A percentile compares a stretch with the other conserved stretches of the same genome.
Evolutionary conservation across 2,113 vertebrate species (phyloP).

Genomic region (Nesogale talazaci): DNA sequence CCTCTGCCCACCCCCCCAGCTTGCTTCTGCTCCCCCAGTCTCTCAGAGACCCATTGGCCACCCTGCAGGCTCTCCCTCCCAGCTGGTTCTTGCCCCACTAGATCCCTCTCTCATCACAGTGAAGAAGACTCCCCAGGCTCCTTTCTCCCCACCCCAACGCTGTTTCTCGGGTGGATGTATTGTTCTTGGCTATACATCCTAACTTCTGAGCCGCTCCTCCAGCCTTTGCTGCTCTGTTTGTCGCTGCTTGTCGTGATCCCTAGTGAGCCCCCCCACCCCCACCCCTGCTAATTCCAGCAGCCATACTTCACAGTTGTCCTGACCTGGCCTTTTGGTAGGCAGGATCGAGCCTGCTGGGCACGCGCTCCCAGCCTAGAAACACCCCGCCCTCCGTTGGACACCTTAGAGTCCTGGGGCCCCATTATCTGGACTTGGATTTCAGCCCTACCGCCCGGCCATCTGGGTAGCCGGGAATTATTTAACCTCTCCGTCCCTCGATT

Average conservation of each 20-base stretch:
- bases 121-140: not conserved
- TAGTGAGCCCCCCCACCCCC: conserved; percentile 27
- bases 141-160: too few species aligned
- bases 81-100: not conserved
- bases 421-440: not conserved
- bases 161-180: not conserved
- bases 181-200: not conserved
- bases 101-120: too few species aligned
- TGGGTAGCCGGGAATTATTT: not conserved
- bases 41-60: not conserved
- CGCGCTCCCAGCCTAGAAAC: not conserved
- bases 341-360: not conserved
- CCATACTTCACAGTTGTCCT: not conserved
- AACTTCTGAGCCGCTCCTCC: not conserved
- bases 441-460: not conserved
- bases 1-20: too few species aligned
- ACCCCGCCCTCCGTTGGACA: not conserved
- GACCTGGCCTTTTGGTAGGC: not conserved
- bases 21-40: not conserved
- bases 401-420: not conserved
- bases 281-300: conserved; percentile 15
- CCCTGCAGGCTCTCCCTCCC: not conserved
- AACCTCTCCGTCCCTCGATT: not conserved
- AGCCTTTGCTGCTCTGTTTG: not conserved
- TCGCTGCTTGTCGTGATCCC: not conserved